Base-by-base conservation (phyloP, 2,888 invertebrate genomes). In the Erebia epiphron region DNA sequence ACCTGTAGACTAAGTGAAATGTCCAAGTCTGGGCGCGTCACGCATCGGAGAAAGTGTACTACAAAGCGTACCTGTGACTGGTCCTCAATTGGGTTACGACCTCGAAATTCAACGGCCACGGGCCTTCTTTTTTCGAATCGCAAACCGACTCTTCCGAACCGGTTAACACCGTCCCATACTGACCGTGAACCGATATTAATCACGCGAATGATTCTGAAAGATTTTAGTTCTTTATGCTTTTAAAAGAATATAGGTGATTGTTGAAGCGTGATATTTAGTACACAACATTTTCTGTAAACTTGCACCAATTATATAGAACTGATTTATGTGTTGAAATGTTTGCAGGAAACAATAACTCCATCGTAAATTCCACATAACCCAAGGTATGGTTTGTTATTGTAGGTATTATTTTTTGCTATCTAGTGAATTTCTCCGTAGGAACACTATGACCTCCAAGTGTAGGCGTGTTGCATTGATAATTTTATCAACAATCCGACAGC, bases 41-140 rank as follows among this genome's bases (percentile, higher is more conserved):
- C 88, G 88, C 86, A 88, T 78, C 78, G 90, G 92, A 88, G 92
- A 93, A 93, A 93, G 92, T 93, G 90, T 90, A 92, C 89, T 86
- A 89, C 88, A 87, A 88, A 85, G 80, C 79, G 83, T 86, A 89
- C 88, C 86, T 86, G 86, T 78, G 78, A 87, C 90, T 90, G 91
- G 90, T 88, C 89, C 79, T 83, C 89, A 92, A 87, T 91, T 92
- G 87, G 92, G 92, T 90, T 90, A 83, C 83, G 90, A 86, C 91
- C 91, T 91, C 91, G 89, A 91, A 91, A 87, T 83, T 85, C 84
- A 82, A 83, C 83, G 79, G 82, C 81, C 84, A 78, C 83, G 81
- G 83, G 80, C 85, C 86, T 86, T 89, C 87, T 87, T 89, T 84
- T 84, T 84, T 83, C 80, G 80, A 78, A 80, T 77, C 79, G 78